Conservation (phyloP, 2,888 invertebrate genomes). For the Hemistola chrysoprasaria region DNA sequence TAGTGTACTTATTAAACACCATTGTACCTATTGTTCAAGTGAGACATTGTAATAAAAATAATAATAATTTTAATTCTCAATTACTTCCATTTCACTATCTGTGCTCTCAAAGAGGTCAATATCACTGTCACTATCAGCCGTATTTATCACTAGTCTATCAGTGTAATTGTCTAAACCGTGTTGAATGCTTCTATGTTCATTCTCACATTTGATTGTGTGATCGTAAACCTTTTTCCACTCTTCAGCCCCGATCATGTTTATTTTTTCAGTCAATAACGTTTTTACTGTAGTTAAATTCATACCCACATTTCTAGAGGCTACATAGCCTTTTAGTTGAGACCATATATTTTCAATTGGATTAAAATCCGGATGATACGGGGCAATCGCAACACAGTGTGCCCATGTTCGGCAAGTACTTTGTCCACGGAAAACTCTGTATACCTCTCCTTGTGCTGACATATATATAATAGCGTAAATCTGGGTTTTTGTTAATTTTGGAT, state of each 20-base stretch:
- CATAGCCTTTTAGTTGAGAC: slow-evolving; percentile 15
- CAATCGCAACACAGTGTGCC: neutral
- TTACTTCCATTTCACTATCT: too few species aligned
- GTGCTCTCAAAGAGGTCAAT: slow-evolving; percentile 3
- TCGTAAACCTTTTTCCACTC: slow-evolving; percentile 17
- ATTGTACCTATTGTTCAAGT: neutral
- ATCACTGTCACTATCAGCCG: slow-evolving; percentile 1
- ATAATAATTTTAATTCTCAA: neutral
- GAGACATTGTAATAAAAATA: neutral
- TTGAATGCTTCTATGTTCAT: slow-evolving; percentile 18
- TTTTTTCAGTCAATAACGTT: slow-evolving; percentile 16
- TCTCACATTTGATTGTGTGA: slow-evolving; percentile 19
- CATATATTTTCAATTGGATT: neutral
- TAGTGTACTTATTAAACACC: too few species aligned
- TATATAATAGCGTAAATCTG: neutral
- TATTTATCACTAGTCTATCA: too few species aligned
- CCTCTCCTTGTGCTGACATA: too few species aligned
- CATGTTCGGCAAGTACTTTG: neutral
- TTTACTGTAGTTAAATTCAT: too few species aligned
- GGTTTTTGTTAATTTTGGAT: neutral
- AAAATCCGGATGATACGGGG: neutral
- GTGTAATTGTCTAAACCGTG: too few species aligned
- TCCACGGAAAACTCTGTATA: too few species aligned
- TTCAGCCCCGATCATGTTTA: slow-evolving; percentile 16
- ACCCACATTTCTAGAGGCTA: slow-evolving; percentile 10